Base-by-base conservation (phyloP, 2,797 vertebrate genomes). In the Denticeps clupeoides region DNA sequence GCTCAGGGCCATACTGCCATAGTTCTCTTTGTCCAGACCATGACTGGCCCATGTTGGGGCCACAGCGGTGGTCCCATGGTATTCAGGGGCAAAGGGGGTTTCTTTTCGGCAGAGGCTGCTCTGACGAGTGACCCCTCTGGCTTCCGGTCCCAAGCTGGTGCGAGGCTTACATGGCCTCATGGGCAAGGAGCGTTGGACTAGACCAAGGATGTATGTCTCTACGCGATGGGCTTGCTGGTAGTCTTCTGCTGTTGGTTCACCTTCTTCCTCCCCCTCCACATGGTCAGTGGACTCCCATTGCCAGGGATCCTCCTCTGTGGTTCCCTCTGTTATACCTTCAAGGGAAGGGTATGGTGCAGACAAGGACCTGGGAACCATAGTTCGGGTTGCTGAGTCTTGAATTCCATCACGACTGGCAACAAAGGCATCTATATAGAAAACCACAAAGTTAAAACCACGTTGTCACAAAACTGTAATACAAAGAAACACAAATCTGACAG, bases 141-240 rank as follows among this genome's bases (percentile, higher is more conserved):
- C 12, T 7, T 85, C 83, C 1, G 78, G 65, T 19, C 64, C 65
- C 23, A 83, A 68, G 42, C 74, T 87, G 1, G 86, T 87, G 22
- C 84, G 81, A 5, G 84, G 86, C 49, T 86, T 87, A 21, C 74
- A 74, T 21, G 79, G 70, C 9, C 84, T 70, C 2, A 68, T 58
- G 10, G 78, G 70, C n/a, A 73, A 51, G 19, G 73, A 65, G 1
- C 83, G 82, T 41, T 87, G 83, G 56, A 89, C 76, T 29, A 91
- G 67, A 29, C 82, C 81, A 10, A 80, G 68, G 56, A 89, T 89
- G 59, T 87, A 89, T 12, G 77, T 82, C 64, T 89, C 85, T 23
- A 83, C 61, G 4, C 74, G 78, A 16, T 74, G 74, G 2, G 58
- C 27, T 38, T 73, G 72, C 27, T 68, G 62, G 47, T 53, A 60